Conservation (phyloP, 2,888 invertebrate genomes). For the Aporophyla nigra region DNA sequence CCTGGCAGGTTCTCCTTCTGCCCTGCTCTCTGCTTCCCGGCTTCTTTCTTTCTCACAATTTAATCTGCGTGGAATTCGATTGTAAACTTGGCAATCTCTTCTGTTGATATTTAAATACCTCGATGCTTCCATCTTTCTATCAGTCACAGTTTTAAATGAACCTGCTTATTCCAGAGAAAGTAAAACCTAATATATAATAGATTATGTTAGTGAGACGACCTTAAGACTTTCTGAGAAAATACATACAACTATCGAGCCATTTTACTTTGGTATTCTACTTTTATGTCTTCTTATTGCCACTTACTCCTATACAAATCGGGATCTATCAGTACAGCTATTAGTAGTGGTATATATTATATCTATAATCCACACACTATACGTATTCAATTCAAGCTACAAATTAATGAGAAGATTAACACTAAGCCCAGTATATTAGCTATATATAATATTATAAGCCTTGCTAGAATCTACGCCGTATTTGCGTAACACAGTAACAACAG, state of each 20-base stretch:
- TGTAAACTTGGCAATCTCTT: not conserved
- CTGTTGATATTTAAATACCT: not conserved
- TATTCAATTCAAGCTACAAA: constrained; percentile 26
- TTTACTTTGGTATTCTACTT: not conserved
- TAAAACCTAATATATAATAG: not conserved
- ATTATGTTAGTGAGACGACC: not conserved
- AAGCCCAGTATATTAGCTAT: constrained; percentile 9
- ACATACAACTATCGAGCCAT: not conserved
- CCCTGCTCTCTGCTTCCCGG: too few relatives aligned
- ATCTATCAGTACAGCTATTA: not conserved
- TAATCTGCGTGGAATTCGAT: not conserved
- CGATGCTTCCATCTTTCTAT: not conserved
- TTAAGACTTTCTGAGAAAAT: constrained; percentile 1
- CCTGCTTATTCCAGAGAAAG: not conserved
- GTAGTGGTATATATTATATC: not conserved
- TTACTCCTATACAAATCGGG: not conserved
- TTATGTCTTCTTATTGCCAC: too few relatives aligned
- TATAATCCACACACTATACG: constrained; percentile 21
- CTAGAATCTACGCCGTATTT: not conserved
- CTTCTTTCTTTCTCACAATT: not conserved
- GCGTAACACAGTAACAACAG: too few relatives aligned
- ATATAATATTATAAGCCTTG: constrained; percentile 8
- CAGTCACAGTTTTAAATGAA: not conserved
- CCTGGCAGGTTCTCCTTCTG: too few relatives aligned
- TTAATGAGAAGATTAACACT: constrained; percentile 44